These are phyloP conservation scores for human DNA, from an alignment of 2,113 vertebrate genomes.

Conservation along the genomic window GRCh38 chr2:239986001-239986500, in stretches of 20 bases:
- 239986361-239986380: background rate
- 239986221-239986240: background rate
- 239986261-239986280: background rate
- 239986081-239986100: background rate
- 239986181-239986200: background rate
- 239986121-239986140: background rate
- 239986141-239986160: background rate
- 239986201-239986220: background rate
- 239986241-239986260: background rate
- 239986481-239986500: accelerated
- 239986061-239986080: background rate
- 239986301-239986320: no score
- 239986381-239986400: accelerated
- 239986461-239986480: accelerated
- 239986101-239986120: background rate
- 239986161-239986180: background rate
- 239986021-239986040: background rate
- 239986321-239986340: background rate
- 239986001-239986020: background rate
- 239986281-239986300: background rate
- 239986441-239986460: accelerated
- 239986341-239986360: no score
- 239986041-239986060: background rate
- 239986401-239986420: accelerated
- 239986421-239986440: accelerated